Base-by-base conservation (phyloP, 2,888 invertebrate genomes). In the Drosophila yooni region DNA sequence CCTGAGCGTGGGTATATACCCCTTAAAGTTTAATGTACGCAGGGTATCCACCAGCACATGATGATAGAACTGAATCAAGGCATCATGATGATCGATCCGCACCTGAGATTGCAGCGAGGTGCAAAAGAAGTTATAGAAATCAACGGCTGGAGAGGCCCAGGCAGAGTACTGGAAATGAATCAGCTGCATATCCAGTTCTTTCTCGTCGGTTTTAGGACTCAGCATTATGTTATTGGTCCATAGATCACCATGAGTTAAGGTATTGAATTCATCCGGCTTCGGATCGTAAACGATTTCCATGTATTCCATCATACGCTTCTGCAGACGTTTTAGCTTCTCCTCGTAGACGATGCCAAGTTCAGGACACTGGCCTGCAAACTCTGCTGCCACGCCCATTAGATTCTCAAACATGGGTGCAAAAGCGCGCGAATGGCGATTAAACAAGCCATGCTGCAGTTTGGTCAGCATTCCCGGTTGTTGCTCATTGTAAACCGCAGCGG, bases 401-500 rank as follows among this genome's bases (percentile, higher is more conserved):
- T 84, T 87, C 31, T 83, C 87, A 50, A 91, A 93, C 38, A 90
- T 74, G 0, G 91, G 84, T 2, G 68, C 64, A 58, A 92, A 89
- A 0, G 64, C 86, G 0, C 79, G 70, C 0, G 92, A 88, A 67
- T 92, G 81, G 0, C 91, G 82, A 81, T 93, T 93, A 25, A 91
- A 92, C 34, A 93, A 77, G 1, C 93, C 93, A 25, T 84, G 90
- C 74, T 92, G 88, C 36, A 91, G 87, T 18, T 74, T 79, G 18
- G 81, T 67, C 5, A 89, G 69, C 0, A 74, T 56, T 0, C 88
- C 91, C 1, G 89, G 84, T 10, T 90, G 79, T 0, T 87, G 92
- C 29, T 92, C 88, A 66, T 94, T 94, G 38, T 93, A 81, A 0
- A 93, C 93, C 0, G 94, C 92, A 0, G 94, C 93, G 0, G 94